These are phyloP conservation scores for Artibeus lituratus DNA, from an alignment of 2,797 vertebrate species.

Conservation along the genomic window DNA sequence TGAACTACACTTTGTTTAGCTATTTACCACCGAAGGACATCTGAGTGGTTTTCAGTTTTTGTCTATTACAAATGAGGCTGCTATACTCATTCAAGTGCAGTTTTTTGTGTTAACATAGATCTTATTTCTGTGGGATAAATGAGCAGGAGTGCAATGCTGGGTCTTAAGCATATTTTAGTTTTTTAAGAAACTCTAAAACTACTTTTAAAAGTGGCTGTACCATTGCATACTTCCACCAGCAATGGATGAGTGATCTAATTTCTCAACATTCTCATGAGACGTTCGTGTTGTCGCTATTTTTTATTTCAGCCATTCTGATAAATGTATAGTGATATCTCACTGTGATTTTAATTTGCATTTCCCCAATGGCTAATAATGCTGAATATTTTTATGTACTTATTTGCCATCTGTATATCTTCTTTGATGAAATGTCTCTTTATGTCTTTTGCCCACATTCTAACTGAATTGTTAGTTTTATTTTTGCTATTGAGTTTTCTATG, in stretches of 20 bases:
- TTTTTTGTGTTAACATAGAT: background rate
- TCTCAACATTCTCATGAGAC: background rate
- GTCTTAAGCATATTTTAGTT: background rate
- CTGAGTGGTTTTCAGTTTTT: background rate
- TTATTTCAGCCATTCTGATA: background rate
- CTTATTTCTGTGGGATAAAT: background rate
- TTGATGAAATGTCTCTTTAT: background rate
- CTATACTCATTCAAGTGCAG: background rate
- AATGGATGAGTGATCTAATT: background rate
- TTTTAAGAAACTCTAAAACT: background rate
- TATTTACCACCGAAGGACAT: background rate
- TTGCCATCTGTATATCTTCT: background rate
- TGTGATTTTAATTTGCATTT: constrained; percentile 14
- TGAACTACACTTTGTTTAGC: background rate
- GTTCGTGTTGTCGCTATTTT: background rate
- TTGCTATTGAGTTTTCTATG: background rate
- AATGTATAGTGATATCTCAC: background rate
- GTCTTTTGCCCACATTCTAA: background rate
- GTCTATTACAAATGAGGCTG: background rate
- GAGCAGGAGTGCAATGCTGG: background rate
- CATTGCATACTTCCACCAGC: background rate
- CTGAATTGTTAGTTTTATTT: background rate
- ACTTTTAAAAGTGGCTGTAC: background rate
- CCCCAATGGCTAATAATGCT: background rate
- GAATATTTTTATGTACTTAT: background rate